Evolutionary conservation across 2,888 invertebrate genomes (phyloP).

Genomic region (Parelbella ahira): DNA sequence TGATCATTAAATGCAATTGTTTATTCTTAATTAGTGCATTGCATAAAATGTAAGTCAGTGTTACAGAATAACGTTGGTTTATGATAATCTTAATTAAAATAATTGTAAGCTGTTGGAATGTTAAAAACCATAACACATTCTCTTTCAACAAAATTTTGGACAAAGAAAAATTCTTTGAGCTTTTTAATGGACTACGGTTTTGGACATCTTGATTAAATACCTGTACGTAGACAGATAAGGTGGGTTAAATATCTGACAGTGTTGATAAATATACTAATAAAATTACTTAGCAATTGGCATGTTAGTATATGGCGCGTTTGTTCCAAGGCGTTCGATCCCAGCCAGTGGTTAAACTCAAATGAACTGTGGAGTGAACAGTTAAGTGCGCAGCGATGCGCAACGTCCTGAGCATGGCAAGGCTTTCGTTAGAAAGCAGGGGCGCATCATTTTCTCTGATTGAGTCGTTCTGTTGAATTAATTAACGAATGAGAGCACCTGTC

Average conservation of each 20-base stretch:
- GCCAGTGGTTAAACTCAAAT: slow-evolving; percentile 47
- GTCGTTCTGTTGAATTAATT: slow-evolving; percentile 76
- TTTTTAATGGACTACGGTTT: too few species aligned
- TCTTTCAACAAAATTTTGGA: too few species aligned
- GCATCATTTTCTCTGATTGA: slow-evolving; percentile 76
- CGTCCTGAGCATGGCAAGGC: slow-evolving; percentile 57
- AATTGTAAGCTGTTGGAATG: not conserved
- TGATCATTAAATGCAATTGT: too few species aligned
- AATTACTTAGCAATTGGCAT: too few species aligned
- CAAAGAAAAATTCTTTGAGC: too few species aligned
- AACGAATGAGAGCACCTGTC: slow-evolving; percentile 71
- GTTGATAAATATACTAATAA: too few species aligned
- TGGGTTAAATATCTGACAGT: too few species aligned
- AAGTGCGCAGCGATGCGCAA: slow-evolving; percentile 54
- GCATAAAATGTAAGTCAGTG: not conserved
- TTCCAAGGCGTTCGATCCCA: too few species aligned
- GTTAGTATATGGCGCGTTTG: too few species aligned
- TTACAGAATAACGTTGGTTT: not conserved
- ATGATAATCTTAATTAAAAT: slow-evolving; percentile 3
- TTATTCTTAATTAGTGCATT: too few species aligned
- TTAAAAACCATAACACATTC: not conserved
- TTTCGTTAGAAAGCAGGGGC: slow-evolving; percentile 67
- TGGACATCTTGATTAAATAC: too few species aligned
- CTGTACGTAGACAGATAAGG: too few species aligned
- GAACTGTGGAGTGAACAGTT: slow-evolving; percentile 47